Evolutionary conservation across 2,797 vertebrate species (phyloP).

Genomic region (Acipenser ruthenus): DNA sequence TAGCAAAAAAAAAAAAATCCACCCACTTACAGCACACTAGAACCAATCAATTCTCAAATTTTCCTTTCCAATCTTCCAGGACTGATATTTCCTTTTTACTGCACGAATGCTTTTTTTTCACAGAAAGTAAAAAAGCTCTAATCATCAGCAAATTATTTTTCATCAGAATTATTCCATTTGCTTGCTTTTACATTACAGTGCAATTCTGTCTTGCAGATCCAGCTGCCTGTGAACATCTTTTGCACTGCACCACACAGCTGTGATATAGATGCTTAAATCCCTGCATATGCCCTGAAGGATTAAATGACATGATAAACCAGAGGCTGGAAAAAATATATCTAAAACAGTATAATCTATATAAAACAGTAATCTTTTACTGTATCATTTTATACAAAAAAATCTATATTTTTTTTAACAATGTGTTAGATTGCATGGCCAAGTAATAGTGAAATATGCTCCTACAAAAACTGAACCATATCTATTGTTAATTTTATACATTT

Average conservation of each 20-base stretch:
- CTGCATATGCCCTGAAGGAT: not conserved
- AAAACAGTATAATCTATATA: constrained; percentile 6
- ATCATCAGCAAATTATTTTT: constrained; percentile 20
- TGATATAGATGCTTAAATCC: constrained; percentile 1
- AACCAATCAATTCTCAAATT: constrained; percentile 92
- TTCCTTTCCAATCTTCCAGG: constrained; percentile 57
- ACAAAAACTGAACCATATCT: no score
- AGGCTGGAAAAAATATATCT: constrained; percentile 1
- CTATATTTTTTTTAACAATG: no score
- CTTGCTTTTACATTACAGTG: constrained; percentile 7
- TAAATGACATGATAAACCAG: constrained; percentile 3
- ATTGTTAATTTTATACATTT: no score
- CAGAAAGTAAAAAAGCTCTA: constrained; percentile 24
- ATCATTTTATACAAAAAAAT: not conserved
- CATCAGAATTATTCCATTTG: constrained; percentile 22
- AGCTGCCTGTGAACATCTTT: constrained; percentile 10
- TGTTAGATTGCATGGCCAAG: no score
- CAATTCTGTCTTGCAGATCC: constrained; percentile 2
- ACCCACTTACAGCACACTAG: constrained; percentile 90
- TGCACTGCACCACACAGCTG: constrained; percentile 4
- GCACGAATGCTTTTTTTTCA: constrained; percentile 39
- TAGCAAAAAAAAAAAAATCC: constrained; percentile 71
- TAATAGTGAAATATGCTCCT: no score
- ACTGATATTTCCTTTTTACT: constrained; percentile 61
- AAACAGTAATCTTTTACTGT: constrained; percentile 5